phyloP scores from a whole-genome alignment of 2,797 vertebrate genomes.

The Schizopygopsis malacanthus region DNA sequence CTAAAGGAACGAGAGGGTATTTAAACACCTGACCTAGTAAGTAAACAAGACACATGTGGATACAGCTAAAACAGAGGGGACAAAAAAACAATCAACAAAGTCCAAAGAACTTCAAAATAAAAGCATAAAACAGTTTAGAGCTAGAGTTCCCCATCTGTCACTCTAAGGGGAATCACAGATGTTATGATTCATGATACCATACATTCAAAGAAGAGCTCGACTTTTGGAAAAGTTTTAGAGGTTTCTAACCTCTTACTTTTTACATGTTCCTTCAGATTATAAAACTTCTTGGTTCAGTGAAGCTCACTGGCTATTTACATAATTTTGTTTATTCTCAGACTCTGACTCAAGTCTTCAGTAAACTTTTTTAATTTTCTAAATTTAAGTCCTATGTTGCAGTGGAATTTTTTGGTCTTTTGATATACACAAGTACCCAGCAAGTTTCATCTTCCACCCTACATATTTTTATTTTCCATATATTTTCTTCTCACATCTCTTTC shows the following conservation, averaged over 20 bases:
- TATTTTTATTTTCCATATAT: conserved; percentile 19
- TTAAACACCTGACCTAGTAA: neutral
- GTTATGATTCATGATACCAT: neutral
- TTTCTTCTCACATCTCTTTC: conserved; percentile 7
- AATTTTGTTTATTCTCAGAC: neutral
- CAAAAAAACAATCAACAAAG: neutral
- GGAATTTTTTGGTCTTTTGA: neutral
- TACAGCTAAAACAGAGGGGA: neutral
- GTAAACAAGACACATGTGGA: conserved; percentile 18
- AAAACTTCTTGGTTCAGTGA: neutral
- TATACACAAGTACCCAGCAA: neutral
- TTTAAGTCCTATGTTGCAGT: neutral
- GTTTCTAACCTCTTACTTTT: neutral
- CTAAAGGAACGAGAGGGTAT: neutral
- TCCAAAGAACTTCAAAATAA: neutral
- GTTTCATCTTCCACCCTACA: neutral
- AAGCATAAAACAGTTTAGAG: conserved; percentile 5
- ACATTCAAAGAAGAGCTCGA: neutral
- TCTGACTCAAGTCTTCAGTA: neutral
- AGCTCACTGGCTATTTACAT: neutral
- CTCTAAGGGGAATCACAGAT: neutral
- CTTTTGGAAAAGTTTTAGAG: neutral
- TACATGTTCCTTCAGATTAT: neutral
- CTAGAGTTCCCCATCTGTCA: neutral
- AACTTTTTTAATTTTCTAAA: neutral